Conservation (phyloP, 2,797 vertebrate species). For the Peromyscus eremicus region DNA sequence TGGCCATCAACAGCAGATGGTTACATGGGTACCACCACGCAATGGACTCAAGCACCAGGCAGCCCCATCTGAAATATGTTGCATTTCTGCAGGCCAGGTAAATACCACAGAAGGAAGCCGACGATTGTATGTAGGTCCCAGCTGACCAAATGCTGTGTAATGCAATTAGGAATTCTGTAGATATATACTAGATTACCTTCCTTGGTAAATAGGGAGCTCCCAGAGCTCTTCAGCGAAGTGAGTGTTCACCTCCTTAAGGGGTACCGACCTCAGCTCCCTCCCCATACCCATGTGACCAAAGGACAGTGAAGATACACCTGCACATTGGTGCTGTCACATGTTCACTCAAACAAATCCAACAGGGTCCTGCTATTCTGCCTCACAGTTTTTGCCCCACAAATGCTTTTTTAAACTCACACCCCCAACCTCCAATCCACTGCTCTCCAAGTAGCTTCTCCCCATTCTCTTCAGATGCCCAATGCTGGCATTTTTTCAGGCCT, state of each 20-base stretch:
- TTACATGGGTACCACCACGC: not conserved
- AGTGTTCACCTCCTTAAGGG: not conserved
- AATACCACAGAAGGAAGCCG: not conserved
- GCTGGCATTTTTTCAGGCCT: not conserved
- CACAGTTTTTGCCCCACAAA: not conserved
- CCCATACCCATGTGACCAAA: not conserved
- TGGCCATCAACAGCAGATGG: fast-evolving
- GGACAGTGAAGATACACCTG: not conserved
- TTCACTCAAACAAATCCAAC: not conserved
- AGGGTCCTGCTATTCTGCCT: not conserved
- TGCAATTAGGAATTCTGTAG: not conserved
- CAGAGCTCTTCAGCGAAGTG: not conserved
- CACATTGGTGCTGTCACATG: not conserved
- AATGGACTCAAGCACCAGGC: not conserved
- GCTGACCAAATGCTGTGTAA: not conserved
- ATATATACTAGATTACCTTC: not conserved
- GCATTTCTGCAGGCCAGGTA: not conserved
- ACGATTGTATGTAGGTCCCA: no score
- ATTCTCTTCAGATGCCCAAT: not conserved
- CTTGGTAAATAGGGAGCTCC: not conserved
- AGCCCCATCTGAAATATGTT: fast-evolving
- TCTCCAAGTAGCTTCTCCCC: not conserved
- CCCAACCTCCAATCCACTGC: not conserved
- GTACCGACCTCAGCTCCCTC: not conserved
- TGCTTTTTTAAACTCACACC: not conserved